phyloP scores from a whole-genome alignment of 2,888 invertebrate genomes.

The Ceramica pisi region DNA sequence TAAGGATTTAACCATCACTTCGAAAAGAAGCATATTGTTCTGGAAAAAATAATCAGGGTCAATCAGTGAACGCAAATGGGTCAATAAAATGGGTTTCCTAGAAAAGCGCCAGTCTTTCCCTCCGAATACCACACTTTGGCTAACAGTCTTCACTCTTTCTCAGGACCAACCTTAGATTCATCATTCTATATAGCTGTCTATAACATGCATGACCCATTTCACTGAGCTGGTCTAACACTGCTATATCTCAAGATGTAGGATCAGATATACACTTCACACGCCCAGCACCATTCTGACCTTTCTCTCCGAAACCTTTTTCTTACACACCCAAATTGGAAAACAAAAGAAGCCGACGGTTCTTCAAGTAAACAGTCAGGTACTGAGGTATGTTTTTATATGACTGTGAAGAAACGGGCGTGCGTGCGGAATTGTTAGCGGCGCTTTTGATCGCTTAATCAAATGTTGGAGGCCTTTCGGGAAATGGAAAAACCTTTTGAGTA shows the following conservation, averaged over 20 bases:
- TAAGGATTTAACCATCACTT: no score
- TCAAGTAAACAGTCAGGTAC: conserved; percentile 32
- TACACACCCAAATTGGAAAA: conserved; percentile 27
- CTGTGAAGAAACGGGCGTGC: conserved; percentile 65
- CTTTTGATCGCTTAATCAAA: conserved; percentile 72
- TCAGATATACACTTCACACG: not conserved
- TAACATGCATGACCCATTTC: not conserved
- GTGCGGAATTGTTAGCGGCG: conserved; percentile 63
- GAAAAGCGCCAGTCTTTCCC: no score
- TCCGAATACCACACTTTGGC: not conserved
- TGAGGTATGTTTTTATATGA: conserved; percentile 55
- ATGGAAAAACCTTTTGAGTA: conserved; percentile 26
- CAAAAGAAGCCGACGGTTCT: conserved; percentile 36
- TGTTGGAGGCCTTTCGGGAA: conserved; percentile 52
- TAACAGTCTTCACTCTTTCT: not conserved
- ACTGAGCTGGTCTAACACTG: not conserved
- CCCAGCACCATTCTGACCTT: not conserved
- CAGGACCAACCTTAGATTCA: not conserved
- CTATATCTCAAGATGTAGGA: not conserved
- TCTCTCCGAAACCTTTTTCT: not conserved
- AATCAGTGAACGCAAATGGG: no score
- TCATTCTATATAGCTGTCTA: not conserved
- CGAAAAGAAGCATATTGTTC: no score
- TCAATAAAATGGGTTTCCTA: no score
- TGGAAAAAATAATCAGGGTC: no score